phyloP scores from a whole-genome alignment of 35 echinoderm and acorn worm genomes.

The Anneissia japonica region DNA sequence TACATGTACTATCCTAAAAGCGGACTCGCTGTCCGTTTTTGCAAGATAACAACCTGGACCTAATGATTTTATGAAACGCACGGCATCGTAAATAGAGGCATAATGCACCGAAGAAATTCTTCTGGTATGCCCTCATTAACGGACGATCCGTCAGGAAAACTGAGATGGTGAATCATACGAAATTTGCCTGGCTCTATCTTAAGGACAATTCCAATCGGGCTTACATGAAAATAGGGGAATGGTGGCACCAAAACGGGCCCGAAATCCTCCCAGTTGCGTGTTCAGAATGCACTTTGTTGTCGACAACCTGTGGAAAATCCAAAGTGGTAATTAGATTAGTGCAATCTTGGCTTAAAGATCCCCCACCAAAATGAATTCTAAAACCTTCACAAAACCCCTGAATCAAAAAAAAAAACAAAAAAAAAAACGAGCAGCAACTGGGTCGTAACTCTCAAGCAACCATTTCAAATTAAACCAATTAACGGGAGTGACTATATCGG shows the following conservation, averaged over 20 bases:
- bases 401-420: not conserved
- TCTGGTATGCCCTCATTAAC: not conserved
- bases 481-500: not conserved
- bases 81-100: not conserved
- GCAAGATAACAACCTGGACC: not conserved
- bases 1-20: not conserved
- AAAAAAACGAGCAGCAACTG: not conserved
- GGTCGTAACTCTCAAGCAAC: not conserved
- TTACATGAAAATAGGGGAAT: not conserved
- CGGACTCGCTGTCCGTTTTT: not conserved
- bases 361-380: not conserved
- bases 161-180: not conserved
- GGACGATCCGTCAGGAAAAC: not conserved
- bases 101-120: not conserved
- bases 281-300: not conserved
- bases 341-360: not conserved
- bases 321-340: not conserved
- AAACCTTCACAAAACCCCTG: not conserved
- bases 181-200: not conserved
- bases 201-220: not conserved
- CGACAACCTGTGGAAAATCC: not conserved
- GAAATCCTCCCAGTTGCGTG: not conserved
- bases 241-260: not conserved
- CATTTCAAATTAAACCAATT: not conserved
- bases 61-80: not conserved